Conservation (phyloP, 2,797 vertebrate species). For the Rhabdomys pumilio region DNA sequence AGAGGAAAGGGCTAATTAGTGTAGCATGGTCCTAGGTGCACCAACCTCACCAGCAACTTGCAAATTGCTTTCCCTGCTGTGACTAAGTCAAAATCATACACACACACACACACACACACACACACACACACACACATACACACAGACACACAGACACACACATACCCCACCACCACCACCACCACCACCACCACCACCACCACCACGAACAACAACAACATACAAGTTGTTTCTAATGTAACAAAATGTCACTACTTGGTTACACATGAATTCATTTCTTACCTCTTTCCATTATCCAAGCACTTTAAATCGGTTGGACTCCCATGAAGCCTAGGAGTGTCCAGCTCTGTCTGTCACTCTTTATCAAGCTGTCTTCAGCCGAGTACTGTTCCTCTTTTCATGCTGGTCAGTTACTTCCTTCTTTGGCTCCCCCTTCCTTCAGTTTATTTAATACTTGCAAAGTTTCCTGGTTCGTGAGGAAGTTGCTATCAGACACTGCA, state of each 20-base stretch:
- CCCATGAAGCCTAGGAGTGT: background rate
- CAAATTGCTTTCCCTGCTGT: background rate
- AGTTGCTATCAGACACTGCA: slow-evolving; percentile 64
- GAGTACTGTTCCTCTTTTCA: slow-evolving; percentile 75
- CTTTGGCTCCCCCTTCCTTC: slow-evolving; percentile 38
- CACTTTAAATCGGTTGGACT: background rate
- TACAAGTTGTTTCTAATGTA: background rate
- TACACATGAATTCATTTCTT: slow-evolving; percentile 9
- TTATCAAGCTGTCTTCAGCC: background rate
- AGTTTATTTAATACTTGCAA: slow-evolving; percentile 70
- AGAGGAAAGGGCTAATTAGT: background rate
- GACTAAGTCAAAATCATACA: background rate
- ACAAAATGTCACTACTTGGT: background rate
- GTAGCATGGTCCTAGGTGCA: background rate
- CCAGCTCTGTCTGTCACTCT: background rate
- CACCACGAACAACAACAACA: background rate
- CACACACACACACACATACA: no score
- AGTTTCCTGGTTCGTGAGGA: slow-evolving; percentile 77
- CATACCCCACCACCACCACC: no score
- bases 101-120: background rate
- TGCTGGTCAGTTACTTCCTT: slow-evolving; percentile 64
- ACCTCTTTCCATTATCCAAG: background rate
- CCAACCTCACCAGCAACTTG: background rate
- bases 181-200: background rate
- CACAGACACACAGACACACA: no score